Conservation (phyloP, 2,888 invertebrate genomes). For the Thumatha senex region DNA sequence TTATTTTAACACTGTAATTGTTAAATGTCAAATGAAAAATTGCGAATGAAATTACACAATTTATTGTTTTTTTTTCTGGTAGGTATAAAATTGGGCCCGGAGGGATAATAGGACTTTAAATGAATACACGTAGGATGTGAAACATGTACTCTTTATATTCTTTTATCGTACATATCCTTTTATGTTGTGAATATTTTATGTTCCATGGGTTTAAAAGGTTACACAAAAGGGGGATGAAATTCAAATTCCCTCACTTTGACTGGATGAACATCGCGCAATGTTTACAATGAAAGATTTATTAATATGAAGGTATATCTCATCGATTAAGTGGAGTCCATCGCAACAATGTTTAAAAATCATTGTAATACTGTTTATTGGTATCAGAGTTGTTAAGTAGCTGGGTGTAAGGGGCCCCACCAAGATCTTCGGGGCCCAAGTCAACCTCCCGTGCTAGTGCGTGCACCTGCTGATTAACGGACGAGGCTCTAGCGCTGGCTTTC, state of each 20-base stretch:
- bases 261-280: no score
- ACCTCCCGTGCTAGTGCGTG: no score
- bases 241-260: neutral
- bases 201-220: neutral
- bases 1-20: conserved; percentile 46
- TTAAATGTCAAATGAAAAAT: conserved; percentile 61
- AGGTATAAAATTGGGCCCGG: conserved; percentile 43
- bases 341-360: no score
- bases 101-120: conserved; percentile 50
- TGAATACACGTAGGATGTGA: conserved; percentile 39
- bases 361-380: no score
- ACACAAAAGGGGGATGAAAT: neutral
- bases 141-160: conserved; percentile 20
- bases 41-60: conserved; percentile 58
- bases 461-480: no score
- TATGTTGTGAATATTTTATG: conserved; percentile 1
- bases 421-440: no score
- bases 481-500: no score
- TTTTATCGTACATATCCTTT: conserved; percentile 12
- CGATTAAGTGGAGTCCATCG: no score
- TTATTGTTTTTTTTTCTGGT: conserved; percentile 49
- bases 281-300: neutral
- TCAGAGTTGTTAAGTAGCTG: no score
- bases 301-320: no score
- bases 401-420: no score